phyloP scores from a whole-genome alignment of 2,888 invertebrate species.

The Drosophila formosana region DNA sequence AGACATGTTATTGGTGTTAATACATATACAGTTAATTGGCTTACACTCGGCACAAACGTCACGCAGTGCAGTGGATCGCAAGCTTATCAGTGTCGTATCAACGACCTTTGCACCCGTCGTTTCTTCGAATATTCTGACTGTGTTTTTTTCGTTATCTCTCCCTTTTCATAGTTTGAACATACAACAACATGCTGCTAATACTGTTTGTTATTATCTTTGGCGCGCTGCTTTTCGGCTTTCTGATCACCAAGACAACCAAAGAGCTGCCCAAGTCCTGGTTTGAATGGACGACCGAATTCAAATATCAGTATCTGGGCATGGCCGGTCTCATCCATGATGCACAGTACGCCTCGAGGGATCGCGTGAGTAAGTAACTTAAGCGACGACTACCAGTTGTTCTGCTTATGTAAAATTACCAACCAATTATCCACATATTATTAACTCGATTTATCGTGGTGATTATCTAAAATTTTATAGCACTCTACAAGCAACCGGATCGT shows the following conservation, averaged over 20 bases:
- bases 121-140: background rate
- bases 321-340: slow-evolving; percentile 83
- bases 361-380: slow-evolving; percentile 79
- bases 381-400: background rate
- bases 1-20: background rate
- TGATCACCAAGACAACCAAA: slow-evolving; percentile 84
- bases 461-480: slow-evolving; percentile 84
- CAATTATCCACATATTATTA: slow-evolving; percentile 16
- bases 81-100: slow-evolving; percentile 15
- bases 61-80: background rate
- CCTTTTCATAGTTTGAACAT: slow-evolving; percentile 19
- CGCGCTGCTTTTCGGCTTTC: slow-evolving; percentile 75
- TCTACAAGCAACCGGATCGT: slow-evolving; percentile 88
- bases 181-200: slow-evolving; percentile 40
- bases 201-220: slow-evolving; percentile 58
- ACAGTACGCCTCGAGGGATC: slow-evolving; percentile 73
- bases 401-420: slow-evolving; percentile 16
- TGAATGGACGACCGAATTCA: slow-evolving; percentile 84
- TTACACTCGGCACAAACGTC: background rate
- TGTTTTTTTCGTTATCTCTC: slow-evolving; percentile 45
- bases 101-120: slow-evolving; percentile 46
- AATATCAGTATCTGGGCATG: slow-evolving; percentile 83
- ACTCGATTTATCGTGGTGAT: slow-evolving; percentile 18
- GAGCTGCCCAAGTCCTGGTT: slow-evolving; percentile 84
- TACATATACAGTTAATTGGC: background rate